These are phyloP conservation scores for Fulica atra DNA, from an alignment of 2,113 vertebrate species.

Conservation along the genomic window DNA sequence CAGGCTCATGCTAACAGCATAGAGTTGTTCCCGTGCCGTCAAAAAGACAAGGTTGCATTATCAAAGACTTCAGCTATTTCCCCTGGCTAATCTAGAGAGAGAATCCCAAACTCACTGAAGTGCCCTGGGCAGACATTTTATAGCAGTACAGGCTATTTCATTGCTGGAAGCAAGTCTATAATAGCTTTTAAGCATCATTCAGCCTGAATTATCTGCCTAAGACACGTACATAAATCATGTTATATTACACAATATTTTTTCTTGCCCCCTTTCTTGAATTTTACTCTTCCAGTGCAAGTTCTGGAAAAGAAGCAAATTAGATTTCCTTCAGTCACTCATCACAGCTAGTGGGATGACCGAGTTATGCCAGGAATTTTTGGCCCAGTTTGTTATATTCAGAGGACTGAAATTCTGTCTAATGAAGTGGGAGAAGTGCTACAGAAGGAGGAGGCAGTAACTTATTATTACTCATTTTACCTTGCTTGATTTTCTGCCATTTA, in stretches of 20 bases:
- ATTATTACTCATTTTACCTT: slow-evolving; percentile 4
- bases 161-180: slow-evolving; percentile 52
- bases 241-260: slow-evolving; percentile 22
- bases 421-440: slow-evolving; percentile 39
- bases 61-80: slow-evolving; percentile 49
- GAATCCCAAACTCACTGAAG: slow-evolving; percentile 64
- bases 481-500: background rate
- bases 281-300: background rate
- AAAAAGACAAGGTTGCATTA: slow-evolving; percentile 50
- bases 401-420: slow-evolving; percentile 25
- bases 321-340: slow-evolving; percentile 24
- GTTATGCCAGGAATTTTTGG: slow-evolving; percentile 34
- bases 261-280: background rate
- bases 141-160: slow-evolving; percentile 48
- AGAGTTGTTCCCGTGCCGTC: background rate
- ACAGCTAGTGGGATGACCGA: slow-evolving; percentile 19
- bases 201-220: slow-evolving; percentile 50
- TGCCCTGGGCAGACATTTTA: slow-evolving; percentile 62
- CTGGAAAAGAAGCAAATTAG: slow-evolving; percentile 29
- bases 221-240: slow-evolving; percentile 59
- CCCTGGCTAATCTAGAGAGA: slow-evolving; percentile 62
- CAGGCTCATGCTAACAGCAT: background rate
- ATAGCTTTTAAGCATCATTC: slow-evolving; percentile 69
- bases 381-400: slow-evolving; percentile 1
- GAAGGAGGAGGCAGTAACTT: slow-evolving; percentile 23